Evolutionary conservation across 2,113 vertebrate genomes (phyloP), one percentile per base, ranked within the genome.

Genomic region (Lampris incognitus): DNA sequence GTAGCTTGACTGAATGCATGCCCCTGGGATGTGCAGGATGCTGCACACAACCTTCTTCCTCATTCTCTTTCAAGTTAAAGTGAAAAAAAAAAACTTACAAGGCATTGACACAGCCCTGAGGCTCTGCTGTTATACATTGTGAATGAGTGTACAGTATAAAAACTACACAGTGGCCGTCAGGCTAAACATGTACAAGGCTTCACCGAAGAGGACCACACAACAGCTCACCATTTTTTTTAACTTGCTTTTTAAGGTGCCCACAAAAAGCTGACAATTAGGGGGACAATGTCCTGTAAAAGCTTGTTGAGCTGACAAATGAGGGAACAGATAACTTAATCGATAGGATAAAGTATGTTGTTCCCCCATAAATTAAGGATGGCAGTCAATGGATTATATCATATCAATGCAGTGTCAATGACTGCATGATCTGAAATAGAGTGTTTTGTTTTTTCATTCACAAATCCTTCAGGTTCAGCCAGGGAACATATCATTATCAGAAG

Each of bases 311-410:
- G 9, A 58, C 52, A 63, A 38, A 24, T n/a, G 50, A 79, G 9
- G 9, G 37, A 66, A 11, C 11, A 61, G 42, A 54, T 49, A 40
- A 49, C 46, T 36, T 36, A 3, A 66, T 37, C 41, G 10, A 10
- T 3, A 60, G 4, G 10, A 10, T 3, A 60, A 2, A 62, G 9
- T 6, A 49, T 11, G 7, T 11, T 9, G 9, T n/a, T 2, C 1
- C 40, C 0, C 40, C 54, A 8, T 71, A 61, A 52, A 71, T 37
- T 37, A 61, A 71, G 67, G 54, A 88, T 85, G 85, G 83, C 74
- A 40, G 75, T 77, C 63, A 72, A 65, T 62, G 41, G 54, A 59
- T 63, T 63, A 71, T 83, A 42, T 11, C 51, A 9, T n/a, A 11
- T 38, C 38, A 58, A 36, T 59, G 62, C 55, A 63, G 10, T 49